Evolutionary conservation across 2,113 vertebrate genomes (phyloP).

Genomic region (Proterorhinus semilunaris): DNA sequence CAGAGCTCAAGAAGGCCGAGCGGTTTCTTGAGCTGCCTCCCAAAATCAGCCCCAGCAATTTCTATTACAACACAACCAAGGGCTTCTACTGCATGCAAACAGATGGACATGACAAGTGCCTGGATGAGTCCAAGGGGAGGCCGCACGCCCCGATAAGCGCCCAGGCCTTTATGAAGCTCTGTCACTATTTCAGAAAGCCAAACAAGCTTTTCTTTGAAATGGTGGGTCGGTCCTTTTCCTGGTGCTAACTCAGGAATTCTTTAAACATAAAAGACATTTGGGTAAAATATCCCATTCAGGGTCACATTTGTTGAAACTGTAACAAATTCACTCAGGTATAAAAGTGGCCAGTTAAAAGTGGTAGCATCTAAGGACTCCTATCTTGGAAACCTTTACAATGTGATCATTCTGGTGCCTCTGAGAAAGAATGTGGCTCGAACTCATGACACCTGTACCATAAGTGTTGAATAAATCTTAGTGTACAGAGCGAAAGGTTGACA

Average conservation of each 20-base stretch:
- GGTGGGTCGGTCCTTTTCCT: constrained; percentile 78
- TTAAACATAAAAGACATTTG: not conserved
- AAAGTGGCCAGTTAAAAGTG: constrained; percentile 19
- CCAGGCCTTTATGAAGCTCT: constrained; percentile 73
- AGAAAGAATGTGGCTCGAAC: constrained; percentile 17
- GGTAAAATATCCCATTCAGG: constrained; percentile 32
- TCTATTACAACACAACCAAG: constrained; percentile 83
- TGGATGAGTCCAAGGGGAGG: constrained; percentile 81
- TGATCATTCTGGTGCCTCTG: constrained; percentile 45
- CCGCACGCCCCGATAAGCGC: constrained; percentile 75
- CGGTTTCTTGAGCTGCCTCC: constrained; percentile 75
- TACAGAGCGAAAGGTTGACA: constrained; percentile 15
- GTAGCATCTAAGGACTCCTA: not conserved
- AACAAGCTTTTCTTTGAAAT: constrained; percentile 80
- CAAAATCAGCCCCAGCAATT: constrained; percentile 74
- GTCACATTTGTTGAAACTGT: constrained; percentile 11
- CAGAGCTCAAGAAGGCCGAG: constrained; percentile 78
- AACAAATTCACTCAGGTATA: constrained; percentile 51
- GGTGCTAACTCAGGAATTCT: constrained; percentile 70
- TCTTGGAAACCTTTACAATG: constrained; percentile 18
- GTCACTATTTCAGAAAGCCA: constrained; percentile 74
- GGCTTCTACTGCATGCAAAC: constrained; percentile 82
- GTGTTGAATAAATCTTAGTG: not conserved
- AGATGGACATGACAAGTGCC: constrained; percentile 77
- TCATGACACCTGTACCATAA: constrained; percentile 45